Percentiles rank a stretch among this genome's conserved stretches.
Evolutionary conservation across 2,888 invertebrate species (phyloP).

Genomic region (Ganaspis brasiliensis): DNA sequence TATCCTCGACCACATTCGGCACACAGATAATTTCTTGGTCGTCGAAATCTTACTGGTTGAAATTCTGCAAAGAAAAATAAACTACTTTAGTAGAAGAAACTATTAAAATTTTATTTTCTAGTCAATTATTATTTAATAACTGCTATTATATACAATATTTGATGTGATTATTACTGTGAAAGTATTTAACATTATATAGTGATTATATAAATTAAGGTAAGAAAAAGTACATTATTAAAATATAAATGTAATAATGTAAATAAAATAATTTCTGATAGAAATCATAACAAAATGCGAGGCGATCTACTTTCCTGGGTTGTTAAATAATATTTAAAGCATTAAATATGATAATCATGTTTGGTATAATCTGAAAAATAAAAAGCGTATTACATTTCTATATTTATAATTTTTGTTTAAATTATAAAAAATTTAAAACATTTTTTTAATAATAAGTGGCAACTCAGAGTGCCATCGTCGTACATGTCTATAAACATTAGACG

Average conservation of each 20-base stretch:
- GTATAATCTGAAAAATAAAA: neutral
- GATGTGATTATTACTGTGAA: too few relatives aligned
- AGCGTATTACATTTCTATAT: neutral
- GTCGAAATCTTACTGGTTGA: neutral
- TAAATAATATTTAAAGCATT: too few relatives aligned
- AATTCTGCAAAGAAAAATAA: constrained; percentile 4
- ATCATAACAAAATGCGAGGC: too few relatives aligned
- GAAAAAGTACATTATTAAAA: too few relatives aligned
- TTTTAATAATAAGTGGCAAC: constrained; percentile 73
- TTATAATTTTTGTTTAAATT: neutral
- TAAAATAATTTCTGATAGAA: too few relatives aligned
- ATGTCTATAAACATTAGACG: constrained; percentile 78
- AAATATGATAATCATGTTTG: neutral
- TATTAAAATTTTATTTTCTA: neutral
- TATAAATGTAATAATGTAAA: too few relatives aligned
- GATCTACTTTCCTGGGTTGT: too few relatives aligned
- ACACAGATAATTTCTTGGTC: constrained; percentile 60
- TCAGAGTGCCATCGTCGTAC: constrained; percentile 78
- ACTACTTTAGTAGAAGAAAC: neutral
- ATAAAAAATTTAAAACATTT: constrained; percentile 68
- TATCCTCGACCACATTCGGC: constrained; percentile 57
- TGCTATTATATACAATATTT: too few relatives aligned
- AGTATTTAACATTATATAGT: too few relatives aligned
- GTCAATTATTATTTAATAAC: too few relatives aligned
- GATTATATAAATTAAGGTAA: too few relatives aligned